Evolutionary conservation across 2,113 vertebrate species (phyloP).

Genomic region (Fregata magnificens): DNA sequence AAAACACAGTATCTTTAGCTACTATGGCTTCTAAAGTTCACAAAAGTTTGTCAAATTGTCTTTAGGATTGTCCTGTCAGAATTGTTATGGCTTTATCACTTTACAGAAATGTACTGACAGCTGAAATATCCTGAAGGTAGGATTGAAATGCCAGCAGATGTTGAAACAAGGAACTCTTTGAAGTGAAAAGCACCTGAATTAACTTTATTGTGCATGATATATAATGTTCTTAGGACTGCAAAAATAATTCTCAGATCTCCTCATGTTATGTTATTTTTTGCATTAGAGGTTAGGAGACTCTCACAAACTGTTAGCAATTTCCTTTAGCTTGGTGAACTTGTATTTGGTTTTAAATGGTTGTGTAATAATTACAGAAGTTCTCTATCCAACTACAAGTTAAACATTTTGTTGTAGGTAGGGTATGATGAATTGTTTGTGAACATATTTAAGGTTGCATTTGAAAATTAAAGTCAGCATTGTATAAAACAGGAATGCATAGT

Average conservation of each 20-base stretch:
- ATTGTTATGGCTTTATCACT: slow-evolving; percentile 13
- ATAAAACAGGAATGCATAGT: neutral
- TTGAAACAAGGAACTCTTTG: slow-evolving; percentile 52
- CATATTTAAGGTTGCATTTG: neutral
- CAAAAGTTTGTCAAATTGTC: slow-evolving; percentile 10
- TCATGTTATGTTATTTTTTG: neutral
- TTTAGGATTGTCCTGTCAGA: slow-evolving; percentile 32
- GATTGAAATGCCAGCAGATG: slow-evolving; percentile 36
- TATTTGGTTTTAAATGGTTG: neutral
- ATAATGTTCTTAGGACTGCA: slow-evolving; percentile 20
- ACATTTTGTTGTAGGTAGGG: neutral
- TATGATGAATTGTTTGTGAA: neutral
- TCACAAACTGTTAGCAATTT: neutral
- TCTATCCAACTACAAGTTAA: neutral
- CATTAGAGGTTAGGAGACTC: neutral
- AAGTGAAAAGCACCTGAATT: slow-evolving; percentile 42
- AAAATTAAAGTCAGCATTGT: neutral
- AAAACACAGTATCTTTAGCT: slow-evolving; percentile 24
- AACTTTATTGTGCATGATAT: neutral
- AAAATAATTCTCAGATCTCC: neutral
- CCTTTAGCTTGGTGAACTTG: neutral
- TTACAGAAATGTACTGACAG: slow-evolving; percentile 40
- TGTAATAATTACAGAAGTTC: neutral
- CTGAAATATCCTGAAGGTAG: slow-evolving; percentile 56
- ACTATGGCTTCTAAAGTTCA: neutral